phyloP scores from a whole-genome alignment of 2,888 invertebrate species.

The Bugulina stolonifera region DNA sequence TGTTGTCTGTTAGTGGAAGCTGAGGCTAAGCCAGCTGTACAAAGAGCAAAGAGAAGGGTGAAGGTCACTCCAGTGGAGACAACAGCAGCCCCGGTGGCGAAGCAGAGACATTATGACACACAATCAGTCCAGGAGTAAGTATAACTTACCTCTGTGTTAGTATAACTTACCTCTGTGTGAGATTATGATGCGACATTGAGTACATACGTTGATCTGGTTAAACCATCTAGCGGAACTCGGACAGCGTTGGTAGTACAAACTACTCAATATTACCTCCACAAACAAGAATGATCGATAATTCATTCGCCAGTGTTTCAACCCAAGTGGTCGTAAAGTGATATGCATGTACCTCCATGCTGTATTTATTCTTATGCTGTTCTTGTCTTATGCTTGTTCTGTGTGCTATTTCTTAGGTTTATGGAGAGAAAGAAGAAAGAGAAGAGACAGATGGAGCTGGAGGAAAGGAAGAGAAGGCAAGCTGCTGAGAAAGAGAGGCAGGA shows the following conservation, averaged over 20 bases:
- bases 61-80: neutral
- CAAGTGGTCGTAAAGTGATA: too few relatives aligned
- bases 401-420: conserved; percentile 17
- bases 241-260: neutral
- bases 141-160: too few relatives aligned
- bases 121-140: conserved; percentile 8
- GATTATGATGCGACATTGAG: too few relatives aligned
- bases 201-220: too few relatives aligned
- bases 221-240: too few relatives aligned
- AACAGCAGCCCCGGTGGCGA: neutral
- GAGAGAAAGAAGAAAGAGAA: conserved; percentile 13
- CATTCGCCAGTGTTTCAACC: neutral
- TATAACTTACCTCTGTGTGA: too few relatives aligned
- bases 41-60: neutral
- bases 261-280: neutral
- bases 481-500: neutral
- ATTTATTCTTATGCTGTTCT: too few relatives aligned
- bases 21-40: neutral
- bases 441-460: conserved; percentile 1
- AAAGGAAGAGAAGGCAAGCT: neutral
- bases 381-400: too few relatives aligned
- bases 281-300: too few relatives aligned
- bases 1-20: too few relatives aligned
- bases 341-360: too few relatives aligned
- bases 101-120: conserved; percentile 22